Evolutionary conservation across 2,888 invertebrate genomes (phyloP), one percentile per base, ranked within the genome.

Genomic region (Tetramorium bicarinatum): DNA sequence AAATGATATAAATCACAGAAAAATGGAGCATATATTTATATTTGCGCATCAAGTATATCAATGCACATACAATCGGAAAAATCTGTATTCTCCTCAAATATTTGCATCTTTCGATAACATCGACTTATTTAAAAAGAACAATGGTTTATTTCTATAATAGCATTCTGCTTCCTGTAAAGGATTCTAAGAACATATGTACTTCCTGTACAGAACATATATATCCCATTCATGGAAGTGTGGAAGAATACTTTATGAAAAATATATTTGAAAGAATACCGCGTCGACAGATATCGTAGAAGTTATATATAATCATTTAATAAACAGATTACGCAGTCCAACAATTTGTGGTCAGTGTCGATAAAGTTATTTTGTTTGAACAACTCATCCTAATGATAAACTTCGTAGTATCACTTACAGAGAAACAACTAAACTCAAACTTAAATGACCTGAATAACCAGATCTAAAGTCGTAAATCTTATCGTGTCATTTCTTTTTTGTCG

Each of bases 301-400:
- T 38, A 29, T 34, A 15, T 34, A 38, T 34, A 18, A 47, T 77
- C 29, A 52, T 69, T 15, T 18, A 54, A 6, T 41, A 67, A 77
- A 44, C 56, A 69, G 34, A 66, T 79, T 69, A 56, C 44, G 11
- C 25, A 77, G 21, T 66, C 11, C 18, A n/a, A 41, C 13, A 66
- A 54, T 61, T 41, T 54, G 52, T 38, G 52, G 52, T 66, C 34
- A 44, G 0, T 56, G 29, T 56, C 21, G 56, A 69, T 69, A 44
- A 21, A 56, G 56, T 69, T 56, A 34, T 69, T 67, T 76, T 76
- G 7, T 25, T 13, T 4, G 59, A 44, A 72, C 25, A 62, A 54
- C 25, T 77, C n/a, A 69, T 56, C 11, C 7, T 18, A 54, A 9
- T 21, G 56, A 69, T 56, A 69, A 77, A 44, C 11, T 71, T 15